A percentile compares a stretch with the other conserved stretches of the same genome.
Evolutionary conservation across 2,113 vertebrate genomes (phyloP).

Genomic region (Spea multiplicata): DNA sequence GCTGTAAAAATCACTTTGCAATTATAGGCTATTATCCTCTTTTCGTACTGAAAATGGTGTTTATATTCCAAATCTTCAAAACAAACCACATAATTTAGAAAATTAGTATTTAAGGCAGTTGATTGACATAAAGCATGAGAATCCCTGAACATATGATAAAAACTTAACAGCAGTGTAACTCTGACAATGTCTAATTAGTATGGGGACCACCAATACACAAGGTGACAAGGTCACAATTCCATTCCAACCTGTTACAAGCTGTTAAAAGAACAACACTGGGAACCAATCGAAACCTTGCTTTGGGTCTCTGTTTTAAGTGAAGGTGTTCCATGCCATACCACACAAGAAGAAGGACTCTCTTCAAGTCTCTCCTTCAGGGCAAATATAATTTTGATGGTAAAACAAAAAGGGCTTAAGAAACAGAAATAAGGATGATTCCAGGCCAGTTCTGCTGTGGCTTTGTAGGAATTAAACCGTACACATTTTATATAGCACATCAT

Average conservation of each 20-base stretch:
- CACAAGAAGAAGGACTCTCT: constrained; percentile 10
- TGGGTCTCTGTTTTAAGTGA: background rate
- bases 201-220: constrained; percentile 30
- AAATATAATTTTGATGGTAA: background rate
- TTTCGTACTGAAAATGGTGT: constrained; percentile 39
- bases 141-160: constrained; percentile 35
- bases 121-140: constrained; percentile 39
- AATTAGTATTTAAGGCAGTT: constrained; percentile 22
- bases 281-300: background rate
- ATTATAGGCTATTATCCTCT: constrained; percentile 42
- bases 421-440: no score
- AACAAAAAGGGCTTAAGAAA: background rate
- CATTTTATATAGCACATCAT: no score
- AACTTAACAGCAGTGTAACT: constrained; percentile 15
- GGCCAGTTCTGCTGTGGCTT: no score
- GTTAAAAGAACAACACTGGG: background rate
- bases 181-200: constrained; percentile 33
- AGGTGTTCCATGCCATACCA: constrained; percentile 10
- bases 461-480: no score
- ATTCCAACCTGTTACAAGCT: constrained; percentile 15
- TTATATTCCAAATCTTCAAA: constrained; percentile 39
- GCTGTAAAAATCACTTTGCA: constrained; percentile 65
- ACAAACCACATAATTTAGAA: constrained; percentile 25
- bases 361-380: background rate
- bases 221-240: constrained; percentile 33